A percentile compares a stretch with the other conserved stretches of the same genome.
Evolutionary conservation across 2,113 vertebrate species (phyloP).

Genomic region (Gila orcuttii): DNA sequence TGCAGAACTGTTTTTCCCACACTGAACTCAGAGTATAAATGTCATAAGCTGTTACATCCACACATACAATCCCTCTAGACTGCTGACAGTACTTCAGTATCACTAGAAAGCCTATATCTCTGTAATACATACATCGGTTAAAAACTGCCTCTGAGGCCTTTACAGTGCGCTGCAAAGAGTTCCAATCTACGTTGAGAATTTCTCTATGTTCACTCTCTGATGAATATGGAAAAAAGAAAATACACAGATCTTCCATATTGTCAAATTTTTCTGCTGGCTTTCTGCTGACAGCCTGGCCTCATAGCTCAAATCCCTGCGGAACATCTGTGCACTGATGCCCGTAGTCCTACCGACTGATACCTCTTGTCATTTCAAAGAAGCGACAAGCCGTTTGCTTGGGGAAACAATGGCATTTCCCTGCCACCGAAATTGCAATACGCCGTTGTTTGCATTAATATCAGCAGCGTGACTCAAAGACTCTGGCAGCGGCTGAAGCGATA

Average conservation of each 20-base stretch:
- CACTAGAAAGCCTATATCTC: background rate
- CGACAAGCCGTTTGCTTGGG: slow-evolving; percentile 1
- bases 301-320: background rate
- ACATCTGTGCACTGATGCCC: slow-evolving; percentile 27
- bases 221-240: background rate
- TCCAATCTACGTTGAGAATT: background rate
- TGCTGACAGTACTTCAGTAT: background rate
- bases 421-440: background rate
- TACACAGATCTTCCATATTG: slow-evolving; percentile 31
- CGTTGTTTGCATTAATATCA: slow-evolving; percentile 31
- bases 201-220: background rate
- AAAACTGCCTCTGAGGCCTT: background rate
- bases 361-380: background rate
- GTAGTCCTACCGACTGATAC: slow-evolving; percentile 10
- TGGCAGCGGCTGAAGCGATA: background rate
- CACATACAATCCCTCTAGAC: background rate
- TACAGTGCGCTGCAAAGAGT: background rate
- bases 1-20: background rate
- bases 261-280: slow-evolving; percentile 17
- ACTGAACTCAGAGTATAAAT: background rate
- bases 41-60: background rate
- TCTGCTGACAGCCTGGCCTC: slow-evolving; percentile 28
- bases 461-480: slow-evolving; percentile 19
- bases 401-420: slow-evolving; percentile 23
- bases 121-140: background rate